These are phyloP conservation scores for Apotomis betuletana DNA, from an alignment of 2,888 invertebrate species.

Conservation along the genomic window DNA sequence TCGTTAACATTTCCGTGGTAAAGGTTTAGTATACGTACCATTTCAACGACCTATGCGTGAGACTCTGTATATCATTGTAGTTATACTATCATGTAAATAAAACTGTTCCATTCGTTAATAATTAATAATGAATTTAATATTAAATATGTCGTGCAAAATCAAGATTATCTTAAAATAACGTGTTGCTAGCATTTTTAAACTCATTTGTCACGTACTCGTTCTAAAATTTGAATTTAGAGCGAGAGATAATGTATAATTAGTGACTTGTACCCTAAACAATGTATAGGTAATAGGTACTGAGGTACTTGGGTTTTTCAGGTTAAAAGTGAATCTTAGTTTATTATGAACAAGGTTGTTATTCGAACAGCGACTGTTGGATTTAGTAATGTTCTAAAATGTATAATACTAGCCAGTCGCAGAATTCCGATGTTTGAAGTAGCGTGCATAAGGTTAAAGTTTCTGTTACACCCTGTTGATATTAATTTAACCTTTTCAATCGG, in stretches of 20 bases:
- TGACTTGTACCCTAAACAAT: background rate
- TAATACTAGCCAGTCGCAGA: slow-evolving; percentile 4
- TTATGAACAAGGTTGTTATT: slow-evolving; percentile 27
- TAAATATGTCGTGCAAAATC: slow-evolving; percentile 15
- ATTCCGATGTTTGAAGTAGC: background rate
- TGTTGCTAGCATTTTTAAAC: slow-evolving; percentile 14
- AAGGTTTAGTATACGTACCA: slow-evolving; percentile 15
- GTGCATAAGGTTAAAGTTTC: background rate
- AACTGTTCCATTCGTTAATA: slow-evolving; percentile 10
- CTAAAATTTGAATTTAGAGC: background rate
- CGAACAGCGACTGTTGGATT: slow-evolving; percentile 22
- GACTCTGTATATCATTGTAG: slow-evolving; percentile 7
- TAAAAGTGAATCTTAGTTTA: slow-evolving; percentile 12
- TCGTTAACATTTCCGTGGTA: slow-evolving; percentile 3
- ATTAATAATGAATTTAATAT: slow-evolving; percentile 9
- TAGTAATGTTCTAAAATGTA: background rate
- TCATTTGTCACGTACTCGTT: background rate
- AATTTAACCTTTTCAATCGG: background rate
- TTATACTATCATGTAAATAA: slow-evolving; percentile 27
- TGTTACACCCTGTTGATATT: too few relatives aligned
- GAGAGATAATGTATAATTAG: background rate
- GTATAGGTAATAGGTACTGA: background rate
- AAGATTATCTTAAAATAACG: slow-evolving; percentile 10
- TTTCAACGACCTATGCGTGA: slow-evolving; percentile 9
- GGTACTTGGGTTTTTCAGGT: background rate